Evolutionary conservation across 2,888 invertebrate species (phyloP).

Genomic region (Mongoloraphidia duomilia): DNA sequence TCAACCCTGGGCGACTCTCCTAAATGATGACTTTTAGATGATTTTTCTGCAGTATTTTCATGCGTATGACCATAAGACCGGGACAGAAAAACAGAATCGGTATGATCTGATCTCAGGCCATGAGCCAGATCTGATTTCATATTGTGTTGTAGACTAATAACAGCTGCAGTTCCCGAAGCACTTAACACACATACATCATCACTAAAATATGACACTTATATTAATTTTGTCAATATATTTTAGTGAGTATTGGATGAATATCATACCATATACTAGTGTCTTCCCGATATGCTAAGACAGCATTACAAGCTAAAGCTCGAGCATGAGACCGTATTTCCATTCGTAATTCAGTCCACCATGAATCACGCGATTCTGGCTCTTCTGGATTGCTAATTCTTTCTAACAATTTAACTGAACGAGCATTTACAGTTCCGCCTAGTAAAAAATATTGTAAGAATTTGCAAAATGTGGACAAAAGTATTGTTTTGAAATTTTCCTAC

Average conservation of each 20-base stretch:
- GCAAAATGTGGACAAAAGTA: constrained; percentile 2
- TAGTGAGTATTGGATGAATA: not conserved
- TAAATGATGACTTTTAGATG: too few species aligned
- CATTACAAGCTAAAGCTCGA: constrained; percentile 81
- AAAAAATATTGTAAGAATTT: constrained; percentile 4
- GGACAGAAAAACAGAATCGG: not conserved
- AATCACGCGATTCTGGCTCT: constrained; percentile 81
- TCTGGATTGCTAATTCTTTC: constrained; percentile 71
- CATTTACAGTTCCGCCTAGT: constrained; percentile 65
- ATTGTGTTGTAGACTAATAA: constrained; percentile 46
- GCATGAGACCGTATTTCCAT: constrained; percentile 93
- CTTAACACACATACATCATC: constrained; percentile 92
- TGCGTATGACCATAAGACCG: not conserved
- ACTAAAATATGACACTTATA: constrained; percentile 31
- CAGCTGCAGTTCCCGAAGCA: constrained; percentile 86
- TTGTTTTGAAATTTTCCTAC: constrained; percentile 31
- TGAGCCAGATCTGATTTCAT: constrained; percentile 17
- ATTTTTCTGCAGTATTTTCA: too few species aligned
- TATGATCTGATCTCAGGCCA: constrained; percentile 13
- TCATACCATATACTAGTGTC: constrained; percentile 78
- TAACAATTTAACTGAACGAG: constrained; percentile 68
- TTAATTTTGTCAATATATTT: not conserved
- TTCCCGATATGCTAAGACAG: constrained; percentile 89
- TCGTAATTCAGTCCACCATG: constrained; percentile 94
- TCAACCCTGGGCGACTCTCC: too few species aligned